Evolutionary conservation across 2,113 vertebrate genomes (phyloP), one percentile per base, ranked within the genome.

Genomic region (Sphyrna mokarran): DNA sequence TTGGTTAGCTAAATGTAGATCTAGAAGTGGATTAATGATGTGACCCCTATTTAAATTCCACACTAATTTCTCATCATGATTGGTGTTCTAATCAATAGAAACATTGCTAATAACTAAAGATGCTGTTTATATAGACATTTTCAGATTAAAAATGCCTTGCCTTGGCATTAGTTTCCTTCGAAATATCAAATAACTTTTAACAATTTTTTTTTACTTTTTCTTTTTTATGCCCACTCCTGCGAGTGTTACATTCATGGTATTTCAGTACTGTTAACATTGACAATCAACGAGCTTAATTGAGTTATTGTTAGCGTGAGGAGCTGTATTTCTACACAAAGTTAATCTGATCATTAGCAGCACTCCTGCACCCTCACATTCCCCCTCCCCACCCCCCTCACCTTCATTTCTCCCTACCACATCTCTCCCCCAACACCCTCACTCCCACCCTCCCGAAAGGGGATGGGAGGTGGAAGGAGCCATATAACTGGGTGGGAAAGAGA

Each of bases 1-100:
- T 61, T 0, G 0, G 22, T 33, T 1, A 0, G 26, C 23, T 43
- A 83, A 83, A 40, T 40, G 37, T 18, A 22, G 11, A 43, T 16
- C 37, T 22, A 40, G 5, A 83, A 43, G 37, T 83, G 16, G 37
- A 83, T 43, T 63, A 91, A 18, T 63, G 3, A 33, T 18, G 58
- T 91, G 33, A 33, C 33, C 33, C 1, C 54, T 91, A 63, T 61
- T 91, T 91, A 91, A 91, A 91, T 91, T 5, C 29, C 61, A 26
- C 33, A 33, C 14, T 63, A 33, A 90, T 90, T 90, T 90, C 20
- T 33, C 61, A 83, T 40, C 37, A 40, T 40, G n/a, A 83, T 83
- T 83, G 80, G 43, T 86, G 83, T 18, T 86, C 83, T 23, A 86
- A 20, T 20, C 4, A 23, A 29, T 58, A 29, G 26, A 54, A 89